A percentile compares a stretch with the other conserved stretches of the same genome.
phyloP scores from a whole-genome alignment of 2,888 invertebrate species.

The Mechanitis mazaeus region DNA sequence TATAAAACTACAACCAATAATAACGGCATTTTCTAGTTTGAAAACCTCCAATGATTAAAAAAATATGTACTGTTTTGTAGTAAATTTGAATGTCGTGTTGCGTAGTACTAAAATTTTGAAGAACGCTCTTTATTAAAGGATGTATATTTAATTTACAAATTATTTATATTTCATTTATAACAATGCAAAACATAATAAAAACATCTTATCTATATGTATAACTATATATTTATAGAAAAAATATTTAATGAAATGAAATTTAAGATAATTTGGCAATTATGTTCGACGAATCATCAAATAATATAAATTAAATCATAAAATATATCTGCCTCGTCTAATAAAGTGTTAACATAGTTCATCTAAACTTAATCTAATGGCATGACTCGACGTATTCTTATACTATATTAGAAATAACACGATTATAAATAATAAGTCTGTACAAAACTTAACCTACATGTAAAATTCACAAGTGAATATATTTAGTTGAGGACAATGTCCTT shows the following conservation, averaged over 20 bases:
- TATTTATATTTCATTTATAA: too few species aligned
- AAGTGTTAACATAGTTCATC: constrained; percentile 20
- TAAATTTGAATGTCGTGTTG: too few species aligned
- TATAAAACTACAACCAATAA: constrained; percentile 9
- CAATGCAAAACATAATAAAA: too few species aligned
- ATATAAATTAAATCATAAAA: not conserved
- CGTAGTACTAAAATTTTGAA: too few species aligned
- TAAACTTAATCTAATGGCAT: constrained; percentile 70
- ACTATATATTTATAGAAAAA: not conserved
- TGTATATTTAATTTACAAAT: too few species aligned
- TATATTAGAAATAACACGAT: constrained; percentile 44
- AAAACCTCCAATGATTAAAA: not conserved
- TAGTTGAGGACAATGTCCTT: constrained; percentile 67
- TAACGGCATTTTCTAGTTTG: not conserved
- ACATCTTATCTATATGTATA: not conserved
- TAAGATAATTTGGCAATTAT: constrained; percentile 4
- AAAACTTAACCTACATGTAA: constrained; percentile 49
- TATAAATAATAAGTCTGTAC: constrained; percentile 54
- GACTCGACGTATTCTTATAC: constrained; percentile 64
- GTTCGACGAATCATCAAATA: not conserved
- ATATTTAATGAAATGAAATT: not conserved
- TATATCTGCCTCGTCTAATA: constrained; percentile 4
- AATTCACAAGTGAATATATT: constrained; percentile 59
- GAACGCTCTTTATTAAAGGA: too few species aligned
- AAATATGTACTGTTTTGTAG: too few species aligned